Conservation (phyloP, 2,797 vertebrate species). For the Ciconia nigra region DNA sequence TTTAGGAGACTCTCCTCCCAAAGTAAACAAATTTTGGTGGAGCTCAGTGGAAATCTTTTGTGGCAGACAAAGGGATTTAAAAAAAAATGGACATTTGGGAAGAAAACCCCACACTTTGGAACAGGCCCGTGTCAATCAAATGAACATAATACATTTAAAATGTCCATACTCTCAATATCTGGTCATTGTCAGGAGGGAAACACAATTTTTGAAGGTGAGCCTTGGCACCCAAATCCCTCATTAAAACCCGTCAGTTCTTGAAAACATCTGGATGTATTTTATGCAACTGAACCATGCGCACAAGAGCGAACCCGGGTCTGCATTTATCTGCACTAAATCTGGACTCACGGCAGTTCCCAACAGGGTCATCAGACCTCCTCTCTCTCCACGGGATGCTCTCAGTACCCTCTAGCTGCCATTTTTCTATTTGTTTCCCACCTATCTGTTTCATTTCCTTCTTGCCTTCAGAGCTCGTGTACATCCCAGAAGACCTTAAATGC, state of each 20-base stretch:
- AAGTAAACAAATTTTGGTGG: constrained; percentile 54
- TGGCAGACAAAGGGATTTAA: not conserved
- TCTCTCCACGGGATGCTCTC: not conserved
- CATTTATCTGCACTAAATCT: not conserved
- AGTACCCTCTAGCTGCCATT: not conserved
- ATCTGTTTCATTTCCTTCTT: not conserved
- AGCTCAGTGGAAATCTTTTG: constrained; percentile 18
- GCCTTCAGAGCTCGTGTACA: not conserved
- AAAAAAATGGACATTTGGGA: not conserved
- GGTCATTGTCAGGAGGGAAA: not conserved
- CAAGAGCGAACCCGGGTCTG: accelerated
- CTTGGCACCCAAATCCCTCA: not conserved
- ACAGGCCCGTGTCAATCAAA: not conserved
- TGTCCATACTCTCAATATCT: not conserved
- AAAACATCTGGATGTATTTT: constrained; percentile 23
- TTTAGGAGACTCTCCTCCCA: constrained; percentile 24
- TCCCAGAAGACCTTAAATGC: not conserved
- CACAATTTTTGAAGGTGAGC: not conserved
- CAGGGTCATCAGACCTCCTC: not conserved
- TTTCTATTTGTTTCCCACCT: not conserved
- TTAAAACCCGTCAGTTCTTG: not conserved
- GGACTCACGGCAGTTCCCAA: not conserved
- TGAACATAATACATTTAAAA: not conserved
- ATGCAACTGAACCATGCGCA: not conserved
- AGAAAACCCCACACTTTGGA: not conserved